phyloP scores from a whole-genome alignment of 2,113 vertebrate species.

The Marmota flaviventris region DNA sequence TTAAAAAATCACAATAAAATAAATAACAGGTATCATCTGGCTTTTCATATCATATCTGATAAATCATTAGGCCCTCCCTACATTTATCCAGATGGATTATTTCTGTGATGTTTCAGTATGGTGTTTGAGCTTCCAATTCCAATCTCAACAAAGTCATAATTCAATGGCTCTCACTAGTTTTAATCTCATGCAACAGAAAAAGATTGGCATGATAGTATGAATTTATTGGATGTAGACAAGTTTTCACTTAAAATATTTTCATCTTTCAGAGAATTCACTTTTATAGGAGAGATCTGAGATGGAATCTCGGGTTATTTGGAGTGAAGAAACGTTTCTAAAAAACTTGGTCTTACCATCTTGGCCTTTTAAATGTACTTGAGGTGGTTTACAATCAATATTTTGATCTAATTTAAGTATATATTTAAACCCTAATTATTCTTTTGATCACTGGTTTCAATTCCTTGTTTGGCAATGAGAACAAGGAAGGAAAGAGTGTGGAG shows the following conservation, averaged over 20 bases:
- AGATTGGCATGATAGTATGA: background rate
- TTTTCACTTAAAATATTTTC: constrained; percentile 45
- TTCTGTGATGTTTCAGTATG: background rate
- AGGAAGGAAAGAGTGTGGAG: background rate
- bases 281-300: background rate
- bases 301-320: background rate
- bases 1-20: constrained; percentile 6
- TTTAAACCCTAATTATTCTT: no score
- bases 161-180: background rate
- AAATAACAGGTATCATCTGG: background rate
- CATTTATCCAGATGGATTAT: background rate
- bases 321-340: constrained; percentile 9
- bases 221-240: background rate
- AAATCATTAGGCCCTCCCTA: background rate
- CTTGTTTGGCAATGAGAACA: background rate
- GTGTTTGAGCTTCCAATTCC: background rate
- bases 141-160: background rate
- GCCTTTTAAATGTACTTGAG: background rate
- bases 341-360: background rate
- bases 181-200: background rate
- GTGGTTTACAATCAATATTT: background rate
- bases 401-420: background rate
- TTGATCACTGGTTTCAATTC: background rate
- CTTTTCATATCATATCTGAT: constrained; percentile 11
- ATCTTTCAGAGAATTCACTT: constrained; percentile 6